Conservation (phyloP, 2,113 vertebrate genomes). For the Pholis gunnellus region DNA sequence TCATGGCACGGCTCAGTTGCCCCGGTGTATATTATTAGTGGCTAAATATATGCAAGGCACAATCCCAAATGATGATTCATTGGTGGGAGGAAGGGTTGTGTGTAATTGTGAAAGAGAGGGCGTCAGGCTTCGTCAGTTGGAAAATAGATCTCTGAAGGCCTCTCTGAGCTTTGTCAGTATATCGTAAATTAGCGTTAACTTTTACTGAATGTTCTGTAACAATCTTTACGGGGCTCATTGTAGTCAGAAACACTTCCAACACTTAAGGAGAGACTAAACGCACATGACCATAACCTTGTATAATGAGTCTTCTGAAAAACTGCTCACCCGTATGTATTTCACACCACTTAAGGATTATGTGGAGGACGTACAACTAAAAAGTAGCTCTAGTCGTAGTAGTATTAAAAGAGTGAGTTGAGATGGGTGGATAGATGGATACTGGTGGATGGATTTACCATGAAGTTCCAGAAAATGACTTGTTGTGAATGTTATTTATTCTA, state of each 20-base stretch:
- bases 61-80: constrained; percentile 34
- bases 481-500: neutral
- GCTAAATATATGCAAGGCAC: constrained; percentile 71
- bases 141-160: constrained; percentile 4
- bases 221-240: neutral
- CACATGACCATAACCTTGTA: neutral
- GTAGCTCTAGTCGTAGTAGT: neutral
- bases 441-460: neutral
- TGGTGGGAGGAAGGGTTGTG: constrained; percentile 8
- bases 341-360: too few species aligned
- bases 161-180: constrained; percentile 7
- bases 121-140: neutral
- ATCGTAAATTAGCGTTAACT: neutral
- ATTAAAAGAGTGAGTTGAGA: neutral
- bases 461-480: neutral
- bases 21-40: constrained; percentile 63
- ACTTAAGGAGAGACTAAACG: neutral
- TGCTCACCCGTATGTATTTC: neutral
- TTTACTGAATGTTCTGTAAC: neutral
- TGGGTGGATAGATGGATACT: neutral
- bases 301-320: neutral
- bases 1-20: constrained; percentile 49
- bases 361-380: neutral
- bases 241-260: neutral
- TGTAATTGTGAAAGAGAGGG: neutral